Base-by-base conservation (phyloP, 2,888 invertebrate genomes). In the Ochropleura plecta region DNA sequence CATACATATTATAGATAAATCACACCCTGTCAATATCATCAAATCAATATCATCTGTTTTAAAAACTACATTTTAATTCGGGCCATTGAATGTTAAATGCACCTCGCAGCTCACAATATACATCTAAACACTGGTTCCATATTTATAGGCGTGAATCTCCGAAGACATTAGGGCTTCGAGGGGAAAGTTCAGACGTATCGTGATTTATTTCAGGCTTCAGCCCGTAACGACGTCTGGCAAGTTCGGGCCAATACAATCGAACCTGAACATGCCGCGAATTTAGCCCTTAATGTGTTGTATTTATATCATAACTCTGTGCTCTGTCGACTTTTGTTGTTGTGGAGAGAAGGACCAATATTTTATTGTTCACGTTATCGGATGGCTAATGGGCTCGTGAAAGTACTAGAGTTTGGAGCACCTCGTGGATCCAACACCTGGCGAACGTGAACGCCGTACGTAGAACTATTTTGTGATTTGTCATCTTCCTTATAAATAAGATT, bases 181-280 rank as follows among this genome's bases (percentile, higher is more conserved):
- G 80, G 20, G 63, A 73, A 82, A 83, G 75, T 83, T 83, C 70
- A 76, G 82, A 73, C 84, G 48, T 76, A 70, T 76, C 76, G 70
- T 82, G 82, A 84, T 82, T 82, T 82, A 82, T 76, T 80, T 73
- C 80, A 67, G 63, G 44, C 78, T 62, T 44, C 55, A 46, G 72
- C 49, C 46, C 71, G 44, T 83, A 82, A 84, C 70, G 76, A 77
- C 82, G 85, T 83, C 81, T 83, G 73, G 68, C 76, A 84, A 81
- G 55, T 84, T 82, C 7, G 55, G 44, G 16, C 57, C 57, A 84
- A 70, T 70, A 72, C 69, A 84, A 84, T 81, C 81, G 84, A 70
- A 73, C 63, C 59, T 48, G 1, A 57, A 49, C 42, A 59, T 30
- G 62, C 18, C 30, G 59, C 10, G 16, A 30, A 30, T 53, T 20